Evolutionary conservation across 2,113 vertebrate genomes (phyloP).

Genomic region (Lamprotornis superbus): DNA sequence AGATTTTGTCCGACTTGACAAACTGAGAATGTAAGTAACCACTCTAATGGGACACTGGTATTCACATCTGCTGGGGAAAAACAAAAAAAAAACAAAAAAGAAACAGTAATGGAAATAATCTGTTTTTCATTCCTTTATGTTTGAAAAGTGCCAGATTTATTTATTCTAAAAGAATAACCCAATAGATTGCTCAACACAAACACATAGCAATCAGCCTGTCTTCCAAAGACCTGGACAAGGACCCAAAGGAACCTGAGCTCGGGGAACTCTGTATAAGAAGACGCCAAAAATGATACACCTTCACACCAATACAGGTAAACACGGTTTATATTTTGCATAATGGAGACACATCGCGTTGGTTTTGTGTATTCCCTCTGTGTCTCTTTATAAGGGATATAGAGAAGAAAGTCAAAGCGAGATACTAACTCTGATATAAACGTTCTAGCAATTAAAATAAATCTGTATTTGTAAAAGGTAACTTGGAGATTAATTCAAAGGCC

Average conservation of each 20-base stretch:
- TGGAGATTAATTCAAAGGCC: neutral
- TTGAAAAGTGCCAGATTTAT: neutral
- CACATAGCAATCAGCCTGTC: neutral
- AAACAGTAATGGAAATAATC: neutral
- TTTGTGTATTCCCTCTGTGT: neutral
- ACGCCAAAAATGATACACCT: neutral
- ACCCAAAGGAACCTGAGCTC: neutral
- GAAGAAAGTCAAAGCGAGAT: neutral
- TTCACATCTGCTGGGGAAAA: rapidly evolving
- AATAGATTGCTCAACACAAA: neutral
- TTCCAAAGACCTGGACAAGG: rapidly evolving
- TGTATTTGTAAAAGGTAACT: neutral
- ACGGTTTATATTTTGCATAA: rapidly evolving
- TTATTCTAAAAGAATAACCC: neutral
- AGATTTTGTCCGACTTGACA: neutral
- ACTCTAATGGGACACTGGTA: neutral
- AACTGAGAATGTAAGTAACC: rapidly evolving
- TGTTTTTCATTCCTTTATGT: neutral
- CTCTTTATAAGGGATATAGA: neutral
- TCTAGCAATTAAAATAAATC: neutral
- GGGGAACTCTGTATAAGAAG: neutral
- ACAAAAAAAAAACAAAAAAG: neutral
- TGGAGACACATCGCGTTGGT: rapidly evolving
- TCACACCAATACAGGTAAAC: neutral
- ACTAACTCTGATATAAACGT: neutral